Conservation (phyloP, 2,113 vertebrate genomes). For the Uria aalge region DNA sequence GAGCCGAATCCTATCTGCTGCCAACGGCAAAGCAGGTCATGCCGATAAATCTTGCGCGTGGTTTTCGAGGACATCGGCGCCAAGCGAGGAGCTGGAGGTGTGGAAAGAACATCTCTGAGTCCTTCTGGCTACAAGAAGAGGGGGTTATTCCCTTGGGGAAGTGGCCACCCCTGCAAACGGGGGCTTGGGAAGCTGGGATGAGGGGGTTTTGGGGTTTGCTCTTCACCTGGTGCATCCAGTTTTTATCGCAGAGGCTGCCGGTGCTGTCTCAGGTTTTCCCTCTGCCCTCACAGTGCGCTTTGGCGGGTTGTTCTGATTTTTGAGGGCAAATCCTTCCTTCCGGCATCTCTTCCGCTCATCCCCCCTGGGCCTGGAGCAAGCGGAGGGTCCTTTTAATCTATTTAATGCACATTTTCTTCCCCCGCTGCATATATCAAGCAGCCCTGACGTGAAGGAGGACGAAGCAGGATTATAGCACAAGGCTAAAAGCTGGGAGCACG, state of each 20-base stretch:
- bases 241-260: background rate
- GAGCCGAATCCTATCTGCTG: background rate
- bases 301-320: background rate
- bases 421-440: rapidly evolving
- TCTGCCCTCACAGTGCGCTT: background rate
- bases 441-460: background rate
- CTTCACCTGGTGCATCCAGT: background rate
- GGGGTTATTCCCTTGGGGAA: background rate
- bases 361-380: background rate
- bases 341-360: background rate
- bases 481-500: background rate
- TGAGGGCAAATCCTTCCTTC: background rate
- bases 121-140: background rate
- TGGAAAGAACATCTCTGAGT: background rate
- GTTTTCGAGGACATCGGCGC: background rate
- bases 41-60: background rate
- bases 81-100: background rate
- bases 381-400: background rate
- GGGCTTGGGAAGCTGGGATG: rapidly evolving
- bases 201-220: background rate
- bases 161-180: rapidly evolving
- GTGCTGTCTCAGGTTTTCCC: background rate
- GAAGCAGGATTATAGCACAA: background rate
- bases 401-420: background rate
- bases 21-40: rapidly evolving